These are phyloP conservation scores for Noctua comes DNA, from an alignment of 2,888 invertebrate genomes.

Conservation along the genomic window DNA sequence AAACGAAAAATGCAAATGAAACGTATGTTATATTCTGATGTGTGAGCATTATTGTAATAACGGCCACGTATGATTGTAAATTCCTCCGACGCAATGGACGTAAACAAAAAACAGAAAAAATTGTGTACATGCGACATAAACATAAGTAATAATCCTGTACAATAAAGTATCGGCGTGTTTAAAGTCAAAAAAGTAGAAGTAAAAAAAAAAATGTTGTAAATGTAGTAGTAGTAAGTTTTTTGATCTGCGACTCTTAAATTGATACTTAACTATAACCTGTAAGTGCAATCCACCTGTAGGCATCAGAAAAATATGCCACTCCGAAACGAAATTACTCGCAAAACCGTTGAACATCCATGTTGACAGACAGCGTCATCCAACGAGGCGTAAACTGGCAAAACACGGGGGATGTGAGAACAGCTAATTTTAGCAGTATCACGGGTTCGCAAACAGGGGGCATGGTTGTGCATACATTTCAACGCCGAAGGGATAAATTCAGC, in stretches of 20 bases:
- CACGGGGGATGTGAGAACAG: slow-evolving; percentile 65
- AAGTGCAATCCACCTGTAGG: neutral
- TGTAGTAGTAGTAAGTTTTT: too few species aligned
- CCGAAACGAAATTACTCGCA: slow-evolving; percentile 5
- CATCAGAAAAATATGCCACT: slow-evolving; percentile 19
- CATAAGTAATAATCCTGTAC: too few species aligned
- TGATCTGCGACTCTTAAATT: neutral
- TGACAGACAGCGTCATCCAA: slow-evolving; percentile 58
- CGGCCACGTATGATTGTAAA: neutral
- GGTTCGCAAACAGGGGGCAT: slow-evolving; percentile 67
- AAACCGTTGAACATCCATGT: slow-evolving; percentile 38
- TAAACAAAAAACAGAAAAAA: neutral
- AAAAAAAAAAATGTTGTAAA: too few species aligned
- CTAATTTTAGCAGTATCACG: slow-evolving; percentile 74
- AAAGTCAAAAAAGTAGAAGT: too few species aligned
- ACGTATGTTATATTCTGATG: neutral
- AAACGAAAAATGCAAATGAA: slow-evolving; percentile 18
- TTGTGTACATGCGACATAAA: neutral
- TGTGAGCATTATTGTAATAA: neutral
- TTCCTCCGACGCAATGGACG: neutral
- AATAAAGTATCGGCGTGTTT: too few species aligned
- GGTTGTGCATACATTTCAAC: slow-evolving; percentile 69
- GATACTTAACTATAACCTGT: neutral
- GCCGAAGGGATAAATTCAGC: slow-evolving; percentile 67
- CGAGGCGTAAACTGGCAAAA: slow-evolving; percentile 61